phyloP scores from a whole-genome alignment of 2,888 invertebrate genomes.

The Torymus tubicola region DNA sequence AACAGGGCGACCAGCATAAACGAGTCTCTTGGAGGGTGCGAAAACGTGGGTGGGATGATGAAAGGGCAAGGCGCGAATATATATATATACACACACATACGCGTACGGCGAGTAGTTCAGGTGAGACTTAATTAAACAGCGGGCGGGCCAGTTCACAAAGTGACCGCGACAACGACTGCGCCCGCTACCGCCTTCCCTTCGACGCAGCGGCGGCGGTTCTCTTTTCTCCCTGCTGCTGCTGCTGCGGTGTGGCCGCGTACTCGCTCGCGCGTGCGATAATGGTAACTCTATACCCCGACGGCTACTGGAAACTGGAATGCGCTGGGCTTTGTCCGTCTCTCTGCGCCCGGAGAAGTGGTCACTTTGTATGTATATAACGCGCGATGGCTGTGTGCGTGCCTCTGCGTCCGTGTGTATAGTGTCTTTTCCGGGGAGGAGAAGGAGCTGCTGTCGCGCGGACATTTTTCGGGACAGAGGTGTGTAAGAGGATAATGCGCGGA shows the following conservation, averaged over 20 bases:
- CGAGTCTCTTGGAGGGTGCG: constrained; percentile 2
- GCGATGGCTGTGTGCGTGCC: neutral
- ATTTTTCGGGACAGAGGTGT: too few relatives aligned
- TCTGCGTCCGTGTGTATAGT: neutral
- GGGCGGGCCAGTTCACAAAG: constrained; percentile 75
- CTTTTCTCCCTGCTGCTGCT: constrained; percentile 28
- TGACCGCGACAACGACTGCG: constrained; percentile 72
- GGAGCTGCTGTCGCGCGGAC: neutral
- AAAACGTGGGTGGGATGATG: constrained; percentile 38
- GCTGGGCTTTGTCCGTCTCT: neutral
- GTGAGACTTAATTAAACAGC: constrained; percentile 76
- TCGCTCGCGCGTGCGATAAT: constrained; percentile 20
- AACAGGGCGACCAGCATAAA: neutral
- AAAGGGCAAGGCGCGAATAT: constrained; percentile 54
- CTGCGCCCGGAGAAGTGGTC: constrained; percentile 24
- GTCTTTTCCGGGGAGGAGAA: neutral
- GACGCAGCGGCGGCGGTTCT: neutral
- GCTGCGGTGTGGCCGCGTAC: constrained; percentile 3
- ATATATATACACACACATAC: too few relatives aligned
- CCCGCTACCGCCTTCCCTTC: constrained; percentile 53
- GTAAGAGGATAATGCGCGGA: too few relatives aligned
- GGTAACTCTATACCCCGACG: constrained; percentile 55
- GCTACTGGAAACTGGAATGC: constrained; percentile 56
- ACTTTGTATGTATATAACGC: constrained; percentile 27
- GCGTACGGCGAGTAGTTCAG: constrained; percentile 68